Conservation (phyloP, 1,140 invertebrate genomes). For the Drosophila asahinai region DNA sequence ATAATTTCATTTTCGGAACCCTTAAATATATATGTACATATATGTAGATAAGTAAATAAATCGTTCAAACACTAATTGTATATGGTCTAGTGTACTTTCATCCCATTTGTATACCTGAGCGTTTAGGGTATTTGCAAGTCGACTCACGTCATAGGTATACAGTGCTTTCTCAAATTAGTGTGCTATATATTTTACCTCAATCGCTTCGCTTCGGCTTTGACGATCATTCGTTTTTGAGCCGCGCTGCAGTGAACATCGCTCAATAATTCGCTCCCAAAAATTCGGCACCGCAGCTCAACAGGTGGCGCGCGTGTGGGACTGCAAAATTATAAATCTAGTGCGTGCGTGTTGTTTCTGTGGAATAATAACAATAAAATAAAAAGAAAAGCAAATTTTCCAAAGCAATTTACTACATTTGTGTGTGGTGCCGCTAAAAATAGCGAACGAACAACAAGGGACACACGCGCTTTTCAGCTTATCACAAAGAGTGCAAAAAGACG, state of each 20-base stretch:
- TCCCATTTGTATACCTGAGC: not conserved
- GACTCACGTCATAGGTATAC: not conserved
- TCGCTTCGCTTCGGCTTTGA: constrained; percentile 11
- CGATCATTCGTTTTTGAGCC: constrained; percentile 71
- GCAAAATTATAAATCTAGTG: constrained; percentile 11
- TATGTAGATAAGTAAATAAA: too few species aligned
- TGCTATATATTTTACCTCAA: constrained; percentile 50
- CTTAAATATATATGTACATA: too few species aligned
- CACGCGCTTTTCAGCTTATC: constrained; percentile 30
- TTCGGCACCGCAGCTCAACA: constrained; percentile 3
- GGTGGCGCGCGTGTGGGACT: constrained; percentile 18
- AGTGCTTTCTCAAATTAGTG: constrained; percentile 46
- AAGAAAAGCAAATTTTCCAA: constrained; percentile 40
- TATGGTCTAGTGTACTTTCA: not conserved
- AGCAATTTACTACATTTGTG: constrained; percentile 21
- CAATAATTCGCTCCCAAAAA: constrained; percentile 7
- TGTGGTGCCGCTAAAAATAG: constrained; percentile 38
- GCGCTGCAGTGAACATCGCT: constrained; percentile 57
- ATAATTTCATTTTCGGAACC: too few species aligned
- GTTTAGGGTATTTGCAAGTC: not conserved
- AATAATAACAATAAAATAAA: constrained; percentile 42
- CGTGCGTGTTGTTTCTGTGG: constrained; percentile 24
- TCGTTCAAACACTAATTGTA: too few species aligned
- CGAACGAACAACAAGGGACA: constrained; percentile 3
- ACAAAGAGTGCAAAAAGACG: constrained; percentile 14